A percentile compares a stretch with the other conserved stretches of the same genome.
These are phyloP conservation scores for Argopecten irradians DNA, from an alignment of 1,140 invertebrate genomes.

Conservation along the genomic window DNA sequence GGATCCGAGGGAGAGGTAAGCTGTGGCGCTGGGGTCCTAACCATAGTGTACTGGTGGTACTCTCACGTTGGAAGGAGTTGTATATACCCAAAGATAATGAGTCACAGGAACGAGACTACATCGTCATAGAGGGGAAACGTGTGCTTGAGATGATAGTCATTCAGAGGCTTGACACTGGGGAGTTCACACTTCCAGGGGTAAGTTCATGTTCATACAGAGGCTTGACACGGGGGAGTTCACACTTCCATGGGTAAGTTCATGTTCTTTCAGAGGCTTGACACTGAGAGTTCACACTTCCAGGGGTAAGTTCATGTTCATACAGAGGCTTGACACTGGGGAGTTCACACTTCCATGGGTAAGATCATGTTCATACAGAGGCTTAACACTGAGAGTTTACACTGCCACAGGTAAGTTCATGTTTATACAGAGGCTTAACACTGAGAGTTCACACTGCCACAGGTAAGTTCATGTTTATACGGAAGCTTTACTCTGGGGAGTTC, in stretches of 20 bases:
- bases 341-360: too few species aligned
- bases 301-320: constrained; percentile 70
- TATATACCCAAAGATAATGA: background rate
- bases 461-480: constrained; percentile 92
- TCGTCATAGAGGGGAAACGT: constrained; percentile 71
- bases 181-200: constrained; percentile 92
- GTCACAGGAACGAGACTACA: constrained; percentile 14
- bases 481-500: constrained; percentile 89
- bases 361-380: constrained; percentile 91
- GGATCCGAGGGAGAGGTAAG: constrained; percentile 75
- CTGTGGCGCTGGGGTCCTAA: constrained; percentile 78
- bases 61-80: constrained; percentile 69
- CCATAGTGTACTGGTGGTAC: constrained; percentile 73
- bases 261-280: constrained; percentile 89
- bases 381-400: constrained; percentile 91
- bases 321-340: background rate
- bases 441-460: too few species aligned
- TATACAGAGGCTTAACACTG: background rate
- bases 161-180: constrained; percentile 84
- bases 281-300: constrained; percentile 91
- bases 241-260: too few species aligned
- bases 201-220: constrained; percentile 6
- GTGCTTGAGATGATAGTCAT: constrained; percentile 94
- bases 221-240: too few species aligned
- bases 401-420: constrained; percentile 80